phyloP scores from a whole-genome alignment of 2,113 vertebrate genomes.

The Hemiscyllium ocellatum region DNA sequence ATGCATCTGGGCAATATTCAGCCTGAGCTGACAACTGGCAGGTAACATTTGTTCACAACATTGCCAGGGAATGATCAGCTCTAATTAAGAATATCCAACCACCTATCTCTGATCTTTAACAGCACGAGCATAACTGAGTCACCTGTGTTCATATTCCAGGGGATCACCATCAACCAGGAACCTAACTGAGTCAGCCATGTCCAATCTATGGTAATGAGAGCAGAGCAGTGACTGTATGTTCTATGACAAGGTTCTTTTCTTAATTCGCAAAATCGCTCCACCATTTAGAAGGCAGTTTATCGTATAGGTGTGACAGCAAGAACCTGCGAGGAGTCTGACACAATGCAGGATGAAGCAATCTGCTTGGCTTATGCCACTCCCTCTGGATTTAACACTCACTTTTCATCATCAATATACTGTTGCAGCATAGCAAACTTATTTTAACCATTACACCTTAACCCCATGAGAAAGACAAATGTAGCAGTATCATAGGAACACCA shows the following conservation, averaged over 20 bases:
- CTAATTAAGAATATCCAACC: not conserved
- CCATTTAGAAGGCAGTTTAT: not conserved
- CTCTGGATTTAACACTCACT: not conserved
- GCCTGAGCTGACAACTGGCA: not conserved
- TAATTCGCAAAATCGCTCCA: not conserved
- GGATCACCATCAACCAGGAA: not conserved
- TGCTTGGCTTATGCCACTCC: not conserved
- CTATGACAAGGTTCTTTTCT: not conserved
- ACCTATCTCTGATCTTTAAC: not conserved
- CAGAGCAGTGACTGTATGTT: not conserved
- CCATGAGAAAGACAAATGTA: not conserved
- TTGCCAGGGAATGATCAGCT: not conserved
- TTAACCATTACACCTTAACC: not conserved
- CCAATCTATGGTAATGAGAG: not conserved
- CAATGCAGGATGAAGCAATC: not conserved
- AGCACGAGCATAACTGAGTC: not conserved
- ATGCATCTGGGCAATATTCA: not conserved
- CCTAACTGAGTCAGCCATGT: not conserved
- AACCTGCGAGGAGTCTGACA: not conserved
- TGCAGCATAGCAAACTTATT: not conserved
- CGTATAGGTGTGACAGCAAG: not conserved
- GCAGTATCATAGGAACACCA: not conserved
- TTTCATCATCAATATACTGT: not conserved
- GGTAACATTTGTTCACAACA: not conserved
- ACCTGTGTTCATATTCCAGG: not conserved